phyloP scores from a whole-genome alignment of 1,140 invertebrate genomes.

The Matsumurasca onukii region DNA sequence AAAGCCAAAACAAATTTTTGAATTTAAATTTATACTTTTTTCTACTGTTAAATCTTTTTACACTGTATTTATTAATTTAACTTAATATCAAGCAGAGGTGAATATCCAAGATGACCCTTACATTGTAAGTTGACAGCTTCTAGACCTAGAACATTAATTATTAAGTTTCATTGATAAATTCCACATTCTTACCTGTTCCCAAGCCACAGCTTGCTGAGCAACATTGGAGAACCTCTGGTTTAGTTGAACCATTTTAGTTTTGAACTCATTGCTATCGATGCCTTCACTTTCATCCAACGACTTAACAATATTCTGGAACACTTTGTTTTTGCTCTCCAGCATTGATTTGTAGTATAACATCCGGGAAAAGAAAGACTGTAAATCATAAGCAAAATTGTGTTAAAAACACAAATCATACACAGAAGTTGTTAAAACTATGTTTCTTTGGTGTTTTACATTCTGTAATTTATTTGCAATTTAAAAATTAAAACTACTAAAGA shows the following conservation, averaged over 20 bases:
- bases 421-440: too few species aligned
- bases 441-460: too few species aligned
- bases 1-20: background rate
- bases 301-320: slow-evolving; percentile 84
- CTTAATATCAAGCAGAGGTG: too few species aligned
- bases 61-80: too few species aligned
- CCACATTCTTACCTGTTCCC: slow-evolving; percentile 78
- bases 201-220: slow-evolving; percentile 68
- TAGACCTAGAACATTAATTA: too few species aligned
- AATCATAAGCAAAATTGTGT: too few species aligned
- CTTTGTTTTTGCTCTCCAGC: slow-evolving; percentile 92
- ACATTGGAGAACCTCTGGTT: slow-evolving; percentile 81
- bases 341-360: slow-evolving; percentile 90
- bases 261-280: slow-evolving; percentile 60
- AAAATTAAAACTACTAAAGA: too few species aligned
- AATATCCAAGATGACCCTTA: too few species aligned
- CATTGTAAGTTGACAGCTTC: too few species aligned
- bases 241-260: slow-evolving; percentile 64
- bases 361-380: slow-evolving; percentile 76
- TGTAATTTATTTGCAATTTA: too few species aligned
- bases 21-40: background rate
- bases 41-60: background rate
- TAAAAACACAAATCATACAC: too few species aligned
- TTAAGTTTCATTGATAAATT: too few species aligned
- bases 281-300: slow-evolving; percentile 69